Base-by-base conservation (phyloP, 2,113 vertebrate species). In the Ceyx cyanopectus region DNA sequence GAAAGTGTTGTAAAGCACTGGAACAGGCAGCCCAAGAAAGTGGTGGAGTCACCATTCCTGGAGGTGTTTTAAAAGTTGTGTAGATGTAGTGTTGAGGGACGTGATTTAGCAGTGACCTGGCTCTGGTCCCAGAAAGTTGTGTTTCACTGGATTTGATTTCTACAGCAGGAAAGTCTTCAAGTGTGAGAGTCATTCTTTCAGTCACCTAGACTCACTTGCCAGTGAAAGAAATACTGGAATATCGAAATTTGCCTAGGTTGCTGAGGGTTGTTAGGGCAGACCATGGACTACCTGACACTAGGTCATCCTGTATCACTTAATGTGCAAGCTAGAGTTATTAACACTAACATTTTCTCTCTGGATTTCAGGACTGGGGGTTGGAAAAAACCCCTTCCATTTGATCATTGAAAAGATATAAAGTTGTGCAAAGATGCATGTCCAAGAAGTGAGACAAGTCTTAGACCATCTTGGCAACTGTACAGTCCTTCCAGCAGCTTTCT, bases 21-120 rank as follows among this genome's bases (percentile, higher is more conserved):
- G n/a, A n/a, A n/a, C n/a, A n/a, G n/a, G n/a, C n/a, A n/a, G n/a
- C n/a, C n/a, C n/a, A n/a, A n/a, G n/a, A n/a, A n/a, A n/a, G n/a
- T n/a, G n/a, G n/a, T n/a, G n/a, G n/a, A n/a, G n/a, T n/a, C n/a
- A n/a, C n/a, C n/a, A n/a, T n/a, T n/a, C n/a, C n/a, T n/a, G n/a
- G n/a, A n/a, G n/a, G n/a, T n/a, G n/a, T n/a, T n/a, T n/a, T n/a
- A n/a, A n/a, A n/a, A n/a, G n/a, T n/a, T n/a, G n/a, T n/a, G n/a
- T n/a, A n/a, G n/a, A n/a, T n/a, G n/a, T n/a, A n/a, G n/a, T n/a
- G n/a, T n/a, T n/a, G n/a, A n/a, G n/a, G n/a, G n/a, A n/a, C n/a
- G n/a, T n/a, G n/a, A n/a, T n/a, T n/a, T n/a, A n/a, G n/a, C n/a
- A 85, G 82, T 95, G 91, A 92, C 89, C 85, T 95, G 94, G 95